Evolutionary conservation across 2,113 vertebrate species (phyloP), one percentile per base, ranked within the genome.

Genomic region (Chloroceryle aenea): DNA sequence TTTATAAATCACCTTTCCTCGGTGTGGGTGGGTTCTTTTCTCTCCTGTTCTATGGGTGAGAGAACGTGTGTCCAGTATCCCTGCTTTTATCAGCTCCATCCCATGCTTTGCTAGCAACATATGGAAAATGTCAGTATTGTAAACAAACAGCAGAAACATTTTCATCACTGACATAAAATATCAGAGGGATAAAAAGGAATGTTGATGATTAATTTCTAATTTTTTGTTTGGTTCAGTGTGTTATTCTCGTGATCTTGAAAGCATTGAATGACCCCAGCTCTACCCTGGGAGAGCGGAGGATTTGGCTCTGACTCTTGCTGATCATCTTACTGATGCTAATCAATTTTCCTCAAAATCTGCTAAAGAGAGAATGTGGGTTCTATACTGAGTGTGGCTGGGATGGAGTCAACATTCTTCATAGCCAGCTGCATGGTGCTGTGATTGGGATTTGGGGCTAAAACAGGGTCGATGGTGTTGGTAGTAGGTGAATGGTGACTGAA

Each of bases 181-280:
- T 26, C 64, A 5, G 3, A 69, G 45, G n/a, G 17, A 53, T 79
- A 36, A 90, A 86, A 29, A 20, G 27, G 19, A 30, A 56, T 22
- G 8, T 21, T 50, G 27, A 19, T 77, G n/a, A 42, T 55, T 32
- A 53, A 27, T 64, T 82, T 84, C 12, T 42, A 2, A 7, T 52
- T 26, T 69, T 56, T 48, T 76, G 40, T 56, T 80, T 61, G 32
- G 23, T 59, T 75, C 80, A 22, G 20, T 25, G 5, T 78, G 95
- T 63, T 84, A 34, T 67, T 89, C 32, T 59, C 26, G 29, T 4
- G 2, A 9, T 59, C 34, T 56, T 34, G 29, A 78, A 86, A 68
- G 56, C 0, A 0, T 10, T 84, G 61, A 45, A 3, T 58, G 50
- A n/a, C 32, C 7, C 21, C 11, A 47, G 0, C 14, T 42, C 17